phyloP scores from a whole-genome alignment of 2,797 vertebrate genomes.

The Yasuhikotakia modesta region DNA sequence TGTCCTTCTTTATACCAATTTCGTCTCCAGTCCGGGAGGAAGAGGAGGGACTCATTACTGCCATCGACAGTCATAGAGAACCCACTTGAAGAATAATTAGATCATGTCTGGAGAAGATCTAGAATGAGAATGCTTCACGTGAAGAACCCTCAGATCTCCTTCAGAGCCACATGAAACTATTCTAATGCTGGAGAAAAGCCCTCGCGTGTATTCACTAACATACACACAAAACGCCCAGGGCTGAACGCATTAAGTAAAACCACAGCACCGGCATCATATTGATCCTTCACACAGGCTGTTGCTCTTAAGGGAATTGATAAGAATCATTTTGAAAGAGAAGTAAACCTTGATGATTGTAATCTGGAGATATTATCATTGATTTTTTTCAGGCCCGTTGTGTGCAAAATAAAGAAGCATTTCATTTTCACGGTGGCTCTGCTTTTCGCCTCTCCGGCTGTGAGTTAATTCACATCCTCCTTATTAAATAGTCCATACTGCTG shows the following conservation, averaged over 20 bases:
- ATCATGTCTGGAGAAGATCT: conserved; percentile 34
- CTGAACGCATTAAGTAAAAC: conserved; percentile 52
- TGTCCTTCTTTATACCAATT: background rate
- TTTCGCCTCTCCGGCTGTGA: background rate
- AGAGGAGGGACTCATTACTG: conserved; percentile 14
- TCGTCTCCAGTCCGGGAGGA: conserved; percentile 1
- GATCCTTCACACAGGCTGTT: conserved; percentile 56
- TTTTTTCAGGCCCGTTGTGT: conserved; percentile 45
- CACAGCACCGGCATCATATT: conserved; percentile 48
- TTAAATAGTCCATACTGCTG: conserved; percentile 38
- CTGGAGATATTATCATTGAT: conserved; percentile 62
- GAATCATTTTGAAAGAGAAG: conserved; percentile 60
- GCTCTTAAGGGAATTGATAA: conserved; percentile 60
- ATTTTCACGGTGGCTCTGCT: conserved; percentile 44
- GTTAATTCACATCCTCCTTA: conserved; percentile 55
- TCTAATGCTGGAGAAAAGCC: conserved; percentile 28
- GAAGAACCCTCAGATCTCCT: conserved; percentile 14
- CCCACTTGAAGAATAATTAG: conserved; percentile 35
- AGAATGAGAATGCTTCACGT: conserved; percentile 34
- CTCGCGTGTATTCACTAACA: conserved; percentile 24
- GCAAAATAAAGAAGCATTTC: conserved; percentile 57
- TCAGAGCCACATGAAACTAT: conserved; percentile 25
- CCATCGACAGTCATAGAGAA: too few species aligned
- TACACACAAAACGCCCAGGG: conserved; percentile 26
- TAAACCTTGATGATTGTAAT: conserved; percentile 63